Evolutionary conservation across 2,888 invertebrate species (phyloP).

Genomic region (Cosmia pyralina): DNA sequence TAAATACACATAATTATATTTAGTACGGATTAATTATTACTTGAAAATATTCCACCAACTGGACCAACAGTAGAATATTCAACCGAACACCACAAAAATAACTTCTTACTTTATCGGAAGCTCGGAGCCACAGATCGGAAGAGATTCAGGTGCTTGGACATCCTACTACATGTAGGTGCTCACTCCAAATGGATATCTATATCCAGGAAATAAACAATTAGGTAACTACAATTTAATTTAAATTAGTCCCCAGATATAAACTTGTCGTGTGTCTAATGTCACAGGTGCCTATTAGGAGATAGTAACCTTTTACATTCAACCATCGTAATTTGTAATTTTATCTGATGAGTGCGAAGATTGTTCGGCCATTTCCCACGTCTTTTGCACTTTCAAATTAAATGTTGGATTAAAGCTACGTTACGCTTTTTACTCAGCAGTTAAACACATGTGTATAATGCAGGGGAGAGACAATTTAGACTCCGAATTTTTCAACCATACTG

Average conservation of each 20-base stretch:
- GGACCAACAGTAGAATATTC: background rate
- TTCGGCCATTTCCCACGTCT: conserved; percentile 55
- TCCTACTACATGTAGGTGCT: background rate
- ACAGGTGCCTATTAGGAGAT: background rate
- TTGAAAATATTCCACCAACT: background rate
- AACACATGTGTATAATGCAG: background rate
- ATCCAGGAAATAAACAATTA: background rate
- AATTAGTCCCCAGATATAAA: background rate
- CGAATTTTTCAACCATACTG: background rate
- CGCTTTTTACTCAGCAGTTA: conserved; percentile 34
- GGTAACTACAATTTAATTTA: background rate
- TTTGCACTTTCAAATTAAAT: conserved; percentile 60
- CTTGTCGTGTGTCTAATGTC: background rate
- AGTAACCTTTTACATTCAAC: conserved; percentile 37
- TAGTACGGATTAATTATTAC: background rate
- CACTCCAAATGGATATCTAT: background rate
- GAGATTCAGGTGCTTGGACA: background rate
- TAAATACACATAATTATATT: background rate
- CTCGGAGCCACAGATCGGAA: background rate
- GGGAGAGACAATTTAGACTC: background rate
- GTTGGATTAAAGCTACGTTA: conserved; percentile 30
- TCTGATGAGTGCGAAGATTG: conserved; percentile 55
- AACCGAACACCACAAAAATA: background rate
- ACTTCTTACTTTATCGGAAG: background rate
- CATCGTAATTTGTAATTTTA: conserved; percentile 35